A percentile compares a stretch with the other conserved stretches of the same genome.
These are phyloP conservation scores for Tetropium fuscum DNA, from an alignment of 2,888 invertebrate genomes.

Conservation along the genomic window DNA sequence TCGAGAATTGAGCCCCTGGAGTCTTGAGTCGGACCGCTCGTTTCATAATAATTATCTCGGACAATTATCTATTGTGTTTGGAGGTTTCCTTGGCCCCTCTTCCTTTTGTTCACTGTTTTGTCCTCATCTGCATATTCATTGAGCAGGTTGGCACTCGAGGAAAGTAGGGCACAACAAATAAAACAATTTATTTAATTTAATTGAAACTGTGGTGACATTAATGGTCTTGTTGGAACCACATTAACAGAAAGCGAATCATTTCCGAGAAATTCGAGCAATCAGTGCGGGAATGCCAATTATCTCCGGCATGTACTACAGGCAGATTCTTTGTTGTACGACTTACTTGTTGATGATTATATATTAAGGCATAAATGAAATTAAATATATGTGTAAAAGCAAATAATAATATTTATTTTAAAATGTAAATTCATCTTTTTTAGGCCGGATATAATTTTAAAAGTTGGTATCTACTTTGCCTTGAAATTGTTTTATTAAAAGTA, in stretches of 20 bases:
- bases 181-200: conserved; percentile 23
- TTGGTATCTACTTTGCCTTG: too few species aligned
- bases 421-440: too few species aligned
- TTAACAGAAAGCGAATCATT: not conserved
- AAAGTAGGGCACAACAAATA: conserved; percentile 17
- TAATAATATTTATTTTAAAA: too few species aligned
- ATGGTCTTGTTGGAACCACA: not conserved
- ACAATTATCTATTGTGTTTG: conserved; percentile 23
- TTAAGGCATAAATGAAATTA: too few species aligned
- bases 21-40: conserved; percentile 12
- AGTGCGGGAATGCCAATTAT: not conserved
- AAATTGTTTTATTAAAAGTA: too few species aligned
- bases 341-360: too few species aligned
- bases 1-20: not conserved
- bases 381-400: too few species aligned
- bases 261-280: not conserved
- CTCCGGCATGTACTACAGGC: not conserved
- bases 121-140: conserved; percentile 24
- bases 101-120: conserved; percentile 11
- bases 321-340: too few species aligned
- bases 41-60: conserved; percentile 20
- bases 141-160: not conserved
- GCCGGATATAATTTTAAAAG: too few species aligned
- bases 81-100: conserved; percentile 10
- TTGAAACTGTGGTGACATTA: conserved; percentile 6